Base-by-base conservation (phyloP, 1,140 invertebrate species). In the Whitmania pigra region DNA sequence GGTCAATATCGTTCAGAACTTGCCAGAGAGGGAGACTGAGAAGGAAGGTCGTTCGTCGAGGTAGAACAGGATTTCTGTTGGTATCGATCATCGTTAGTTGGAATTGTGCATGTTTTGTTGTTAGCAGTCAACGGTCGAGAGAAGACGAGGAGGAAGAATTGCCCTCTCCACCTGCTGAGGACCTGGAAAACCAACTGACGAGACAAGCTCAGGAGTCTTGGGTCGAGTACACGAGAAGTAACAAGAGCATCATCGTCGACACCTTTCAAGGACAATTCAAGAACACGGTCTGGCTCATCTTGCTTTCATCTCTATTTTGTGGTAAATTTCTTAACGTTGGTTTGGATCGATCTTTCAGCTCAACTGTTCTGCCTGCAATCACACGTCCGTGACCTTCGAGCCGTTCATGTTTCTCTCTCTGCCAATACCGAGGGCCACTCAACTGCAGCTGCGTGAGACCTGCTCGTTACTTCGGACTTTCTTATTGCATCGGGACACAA, bases 391-490 rank as follows among this genome's bases (percentile, higher is more conserved):
- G 15, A 89, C 88, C 15, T 88, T 87, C 76, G 88, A 89, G 76
- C 88, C 88, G 49, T 89, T 89, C 75, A 88, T 88, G 87, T 89
- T 89, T 78, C 81, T 89, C 4, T 88, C 88, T 22, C 85, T 89
- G 53, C 88, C 88, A 11, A 80, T 89, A 71, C 88, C 88, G 63
- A 84, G 86, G 75, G 87, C 87, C 20, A 86, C 87, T 83, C 86
- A 89, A 76, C 83, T 85, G 73, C 87, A 88, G 78, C 79, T 89
- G 72, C 76, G 83, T 85, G 76, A 82, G 82, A 49, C 43, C 43
- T 4, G 9, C 78, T 69, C 53, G 43, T 43, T 40, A 20, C 20
- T 18, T 36, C 49, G 13, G 22, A n/a, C 18, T 63, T 11, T 43
- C 13, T 43, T 43, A n/a, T n/a, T n/a, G n/a, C 31, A 6, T 36